These are phyloP conservation scores for Mesorhabditis belari DNA, from an alignment of 2,888 invertebrate species.

Conservation along the genomic window DNA sequence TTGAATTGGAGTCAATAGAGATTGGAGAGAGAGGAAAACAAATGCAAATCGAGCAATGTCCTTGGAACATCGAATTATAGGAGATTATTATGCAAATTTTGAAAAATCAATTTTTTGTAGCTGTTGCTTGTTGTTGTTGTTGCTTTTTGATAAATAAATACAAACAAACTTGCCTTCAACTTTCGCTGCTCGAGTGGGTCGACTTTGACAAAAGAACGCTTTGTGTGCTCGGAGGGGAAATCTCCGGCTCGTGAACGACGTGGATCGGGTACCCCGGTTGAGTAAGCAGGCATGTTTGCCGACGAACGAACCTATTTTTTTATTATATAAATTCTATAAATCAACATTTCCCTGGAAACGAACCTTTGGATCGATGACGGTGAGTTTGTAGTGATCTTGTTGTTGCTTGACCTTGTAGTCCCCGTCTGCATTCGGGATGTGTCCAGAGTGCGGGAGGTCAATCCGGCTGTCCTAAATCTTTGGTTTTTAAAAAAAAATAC, in stretches of 20 bases:
- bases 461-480: conserved; percentile 3
- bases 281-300: conserved; percentile 40
- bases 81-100: too few relatives aligned
- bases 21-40: too few relatives aligned
- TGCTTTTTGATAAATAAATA: too few relatives aligned
- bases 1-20: too few relatives aligned
- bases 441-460: conserved; percentile 29
- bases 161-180: conserved; percentile 32
- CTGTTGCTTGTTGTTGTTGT: too few relatives aligned
- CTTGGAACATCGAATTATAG: too few relatives aligned
- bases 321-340: neutral
- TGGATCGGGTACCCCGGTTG: conserved; percentile 29
- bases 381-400: conserved; percentile 50
- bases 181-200: conserved; percentile 50
- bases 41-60: too few relatives aligned
- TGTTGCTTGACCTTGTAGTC: conserved; percentile 45
- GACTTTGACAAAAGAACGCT: conserved; percentile 44
- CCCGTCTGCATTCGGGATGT: conserved; percentile 33
- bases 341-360: neutral
- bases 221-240: conserved; percentile 46
- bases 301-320: conserved; percentile 27
- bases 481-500: too few relatives aligned
- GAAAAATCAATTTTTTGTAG: too few relatives aligned
- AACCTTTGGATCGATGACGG: conserved; percentile 53
- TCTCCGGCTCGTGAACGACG: conserved; percentile 37